phyloP scores from a whole-genome alignment of 2,113 vertebrate genomes.

The Megaceryle torquata region DNA sequence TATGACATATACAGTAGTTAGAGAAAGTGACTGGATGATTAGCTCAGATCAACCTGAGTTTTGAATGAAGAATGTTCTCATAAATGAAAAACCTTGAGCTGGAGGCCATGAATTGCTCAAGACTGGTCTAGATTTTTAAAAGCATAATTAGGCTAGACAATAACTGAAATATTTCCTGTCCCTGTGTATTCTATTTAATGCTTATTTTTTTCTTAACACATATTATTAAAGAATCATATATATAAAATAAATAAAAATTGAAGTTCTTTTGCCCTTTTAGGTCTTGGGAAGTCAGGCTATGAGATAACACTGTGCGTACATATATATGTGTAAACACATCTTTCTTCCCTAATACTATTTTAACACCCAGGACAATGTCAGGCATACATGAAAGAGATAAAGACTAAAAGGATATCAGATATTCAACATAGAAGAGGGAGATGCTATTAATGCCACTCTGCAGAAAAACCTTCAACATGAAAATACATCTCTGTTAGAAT shows the following conservation, averaged over 20 bases:
- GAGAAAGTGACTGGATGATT: not conserved
- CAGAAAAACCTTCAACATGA: not conserved
- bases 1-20: not conserved
- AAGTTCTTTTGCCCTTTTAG: not conserved
- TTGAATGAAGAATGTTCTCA: not conserved
- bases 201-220: not conserved
- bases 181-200: not conserved
- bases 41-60: not conserved
- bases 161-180: not conserved
- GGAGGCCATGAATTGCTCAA: not conserved
- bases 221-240: not conserved
- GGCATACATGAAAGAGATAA: not conserved
- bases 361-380: not conserved
- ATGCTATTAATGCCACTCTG: not conserved
- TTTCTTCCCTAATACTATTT: not conserved
- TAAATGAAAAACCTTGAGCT: not conserved
- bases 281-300: not conserved
- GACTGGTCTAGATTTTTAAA: not conserved
- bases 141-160: not conserved
- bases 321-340: not conserved
- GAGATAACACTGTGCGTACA: fast-evolving
- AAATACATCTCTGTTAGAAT: not conserved
- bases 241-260: not conserved
- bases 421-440: not conserved
- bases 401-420: not conserved